Evolutionary conservation across 37 sponge, comb jelly and placozoan genomes (phyloP), one percentile per base, ranked within the genome.

Genomic region (Lycopodina hypogea): DNA sequence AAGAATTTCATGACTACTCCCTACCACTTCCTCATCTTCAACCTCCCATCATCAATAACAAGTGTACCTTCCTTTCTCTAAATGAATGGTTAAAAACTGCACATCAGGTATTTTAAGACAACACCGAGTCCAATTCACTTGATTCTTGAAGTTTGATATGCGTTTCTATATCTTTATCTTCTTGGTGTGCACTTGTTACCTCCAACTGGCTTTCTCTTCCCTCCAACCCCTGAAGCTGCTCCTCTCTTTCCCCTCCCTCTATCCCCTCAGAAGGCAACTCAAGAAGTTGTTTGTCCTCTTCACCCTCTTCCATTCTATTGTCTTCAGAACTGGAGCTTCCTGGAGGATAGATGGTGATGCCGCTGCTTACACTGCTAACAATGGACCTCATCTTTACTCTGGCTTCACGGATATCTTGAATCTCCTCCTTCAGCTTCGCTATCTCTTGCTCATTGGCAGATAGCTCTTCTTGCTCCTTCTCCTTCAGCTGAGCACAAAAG

Each of bases 371-470:
- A 22, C 70, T 58, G 32, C 57, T 56, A 58, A 48, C 38, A 14
- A 40, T 21, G 6, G 81, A 57, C 8, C 72, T 37, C 61, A 81
- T 71, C 81, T 60, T 70, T 3, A 1, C 22, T 26, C 81, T 64
- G 22, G 61, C 38, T 9, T 71, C 81, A 4, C 72, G 60, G 0
- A 48, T 32, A 17, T 22, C 32, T 42, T 56, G 42, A 26, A 81
- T 81, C 73, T 85, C 78, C 28, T 60, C 40, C 56, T 39, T 70
- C 65, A 85, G 65, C 22, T n/a, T 59, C 55, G 42, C 66, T 9
- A 34, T 26, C 19, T 78, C 79, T 73, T 61, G 11, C 2, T 63
- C 35, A 57, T 78, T 32, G 23, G 42, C 29, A 50, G 56, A 29
- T 8, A 77, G 66, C n/a, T 65, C 72, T 50, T 55, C 79, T 32